phyloP scores from a whole-genome alignment of 2,888 invertebrate species.

The Lepeophtheirus nordmannii region DNA sequence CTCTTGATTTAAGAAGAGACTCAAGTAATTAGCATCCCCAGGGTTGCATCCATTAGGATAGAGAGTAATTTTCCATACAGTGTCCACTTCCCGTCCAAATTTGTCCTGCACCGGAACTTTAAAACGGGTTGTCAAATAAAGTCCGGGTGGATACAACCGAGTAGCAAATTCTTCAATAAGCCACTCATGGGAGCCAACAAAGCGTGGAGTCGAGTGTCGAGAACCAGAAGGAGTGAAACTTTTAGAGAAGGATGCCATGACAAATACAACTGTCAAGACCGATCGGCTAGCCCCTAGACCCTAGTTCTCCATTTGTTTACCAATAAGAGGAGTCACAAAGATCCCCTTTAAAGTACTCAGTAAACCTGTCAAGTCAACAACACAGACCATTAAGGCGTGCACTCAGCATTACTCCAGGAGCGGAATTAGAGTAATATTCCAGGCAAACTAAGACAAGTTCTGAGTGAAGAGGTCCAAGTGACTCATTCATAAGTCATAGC shows the following conservation, averaged over 20 bases:
- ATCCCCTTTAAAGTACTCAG: too few relatives aligned
- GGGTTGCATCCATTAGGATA: constrained; percentile 7
- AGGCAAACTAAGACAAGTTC: too few relatives aligned
- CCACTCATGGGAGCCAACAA: neutral
- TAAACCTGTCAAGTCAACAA: too few relatives aligned
- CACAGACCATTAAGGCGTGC: too few relatives aligned
- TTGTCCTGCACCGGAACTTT: neutral
- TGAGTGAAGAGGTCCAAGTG: too few relatives aligned
- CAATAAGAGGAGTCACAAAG: too few relatives aligned
- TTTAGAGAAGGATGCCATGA: neutral
- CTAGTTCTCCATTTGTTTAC: too few relatives aligned
- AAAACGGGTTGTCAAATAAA: neutral
- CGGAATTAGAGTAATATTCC: too few relatives aligned
- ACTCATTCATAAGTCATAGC: too few relatives aligned
- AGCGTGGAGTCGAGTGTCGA: neutral
- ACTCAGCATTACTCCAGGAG: too few relatives aligned
- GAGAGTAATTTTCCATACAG: constrained; percentile 11
- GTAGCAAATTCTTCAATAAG: constrained; percentile 4
- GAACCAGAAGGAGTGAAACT: constrained; percentile 6
- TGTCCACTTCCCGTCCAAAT: neutral
- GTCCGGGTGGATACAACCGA: neutral
- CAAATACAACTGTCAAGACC: too few relatives aligned
- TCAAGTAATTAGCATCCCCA: constrained; percentile 6
- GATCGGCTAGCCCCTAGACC: too few relatives aligned
- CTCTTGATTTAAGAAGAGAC: constrained; percentile 7